Conservation (phyloP, 2,113 vertebrate genomes). For the Columba livia region DNA sequence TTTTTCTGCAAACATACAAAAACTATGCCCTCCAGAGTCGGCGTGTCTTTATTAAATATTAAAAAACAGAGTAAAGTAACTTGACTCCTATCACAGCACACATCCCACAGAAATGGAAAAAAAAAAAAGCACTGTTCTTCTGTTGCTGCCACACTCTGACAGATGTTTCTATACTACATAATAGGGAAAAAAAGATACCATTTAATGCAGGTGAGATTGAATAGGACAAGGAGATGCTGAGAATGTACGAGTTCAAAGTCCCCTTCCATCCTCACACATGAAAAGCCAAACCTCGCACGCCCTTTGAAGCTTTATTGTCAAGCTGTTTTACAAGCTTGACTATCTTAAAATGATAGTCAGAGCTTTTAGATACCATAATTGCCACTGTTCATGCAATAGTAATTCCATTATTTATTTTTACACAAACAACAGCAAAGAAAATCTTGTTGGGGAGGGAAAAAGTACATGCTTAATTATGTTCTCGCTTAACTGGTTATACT, state of each 20-base stretch:
- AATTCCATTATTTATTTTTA: not conserved
- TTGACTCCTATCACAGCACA: not conserved
- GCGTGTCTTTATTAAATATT: not conserved
- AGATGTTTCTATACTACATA: not conserved
- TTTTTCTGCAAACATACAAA: not conserved
- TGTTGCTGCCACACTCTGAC: not conserved
- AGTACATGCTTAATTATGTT: not conserved
- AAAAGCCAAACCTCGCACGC: not conserved
- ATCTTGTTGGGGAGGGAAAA: not conserved
- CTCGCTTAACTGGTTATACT: not conserved
- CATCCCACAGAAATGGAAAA: not conserved
- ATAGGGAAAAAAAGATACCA: not conserved
- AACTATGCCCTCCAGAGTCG: not conserved
- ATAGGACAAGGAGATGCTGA: not conserved
- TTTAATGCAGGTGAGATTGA: not conserved
- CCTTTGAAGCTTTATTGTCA: not conserved
- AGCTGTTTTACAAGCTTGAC: not conserved
- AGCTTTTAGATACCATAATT: not conserved
- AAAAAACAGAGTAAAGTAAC: not conserved
- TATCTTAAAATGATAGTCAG: not conserved
- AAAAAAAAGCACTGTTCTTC: not conserved
- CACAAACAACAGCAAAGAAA: not conserved
- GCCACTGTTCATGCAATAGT: not conserved
- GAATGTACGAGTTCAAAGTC: not conserved
- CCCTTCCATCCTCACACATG: not conserved